Evolutionary conservation across 2,113 vertebrate species (phyloP).

Genomic region (Ia io): DNA sequence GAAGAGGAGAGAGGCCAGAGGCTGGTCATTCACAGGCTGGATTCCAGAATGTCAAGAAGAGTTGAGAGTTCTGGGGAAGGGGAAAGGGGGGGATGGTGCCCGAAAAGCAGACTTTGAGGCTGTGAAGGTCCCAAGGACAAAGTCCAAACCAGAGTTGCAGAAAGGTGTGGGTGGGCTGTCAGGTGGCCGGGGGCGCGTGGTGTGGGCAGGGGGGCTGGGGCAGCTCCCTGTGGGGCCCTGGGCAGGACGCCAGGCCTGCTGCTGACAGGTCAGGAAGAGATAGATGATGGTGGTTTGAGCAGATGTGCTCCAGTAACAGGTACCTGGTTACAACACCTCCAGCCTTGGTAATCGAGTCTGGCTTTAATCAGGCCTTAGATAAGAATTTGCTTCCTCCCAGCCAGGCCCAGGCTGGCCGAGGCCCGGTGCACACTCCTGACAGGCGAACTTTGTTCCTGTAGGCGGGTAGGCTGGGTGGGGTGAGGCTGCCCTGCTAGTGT

Average conservation of each 20-base stretch:
- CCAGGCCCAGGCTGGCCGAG: neutral
- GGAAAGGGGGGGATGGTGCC: neutral
- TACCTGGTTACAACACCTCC: too few species aligned
- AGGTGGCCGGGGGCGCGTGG: neutral
- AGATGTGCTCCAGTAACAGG: neutral
- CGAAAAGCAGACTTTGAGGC: neutral
- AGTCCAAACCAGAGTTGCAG: neutral
- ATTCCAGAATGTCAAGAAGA: neutral
- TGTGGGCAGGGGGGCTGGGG: neutral
- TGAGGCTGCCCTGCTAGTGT: neutral
- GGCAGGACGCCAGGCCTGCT: neutral
- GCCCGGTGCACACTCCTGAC: neutral
- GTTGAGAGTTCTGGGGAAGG: neutral
- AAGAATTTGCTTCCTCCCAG: neutral
- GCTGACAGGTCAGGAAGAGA: neutral
- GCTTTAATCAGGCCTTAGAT: conserved; percentile 1
- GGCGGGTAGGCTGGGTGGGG: neutral
- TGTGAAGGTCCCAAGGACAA: neutral
- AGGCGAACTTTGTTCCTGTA: neutral
- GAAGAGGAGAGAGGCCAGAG: neutral
- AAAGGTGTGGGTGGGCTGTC: neutral
- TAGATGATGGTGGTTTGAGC: neutral
- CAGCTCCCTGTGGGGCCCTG: neutral
- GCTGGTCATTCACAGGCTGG: neutral
- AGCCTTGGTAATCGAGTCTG: neutral